Evolutionary conservation across 1,140 invertebrate genomes (phyloP), one percentile per base, ranked within the genome.

Genomic region (Homarus americanus): DNA sequence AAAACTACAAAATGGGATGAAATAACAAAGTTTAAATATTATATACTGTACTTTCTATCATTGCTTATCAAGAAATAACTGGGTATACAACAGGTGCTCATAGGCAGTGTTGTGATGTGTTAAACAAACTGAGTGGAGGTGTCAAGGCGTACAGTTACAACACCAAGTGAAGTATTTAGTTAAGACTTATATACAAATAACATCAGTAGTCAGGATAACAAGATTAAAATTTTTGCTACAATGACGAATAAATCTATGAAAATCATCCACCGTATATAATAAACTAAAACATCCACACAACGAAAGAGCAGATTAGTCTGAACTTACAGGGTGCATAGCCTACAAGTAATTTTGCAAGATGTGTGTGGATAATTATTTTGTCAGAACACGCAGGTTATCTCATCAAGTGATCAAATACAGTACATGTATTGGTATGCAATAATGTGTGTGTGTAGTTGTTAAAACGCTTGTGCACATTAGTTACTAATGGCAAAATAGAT

Each of bases 321-420:
- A 69, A 69, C 63, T 69, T 69, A 69, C 63, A 69, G 63, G 63
- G 63, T 69, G 63, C 63, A 69, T 69, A 69, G 63, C 63, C 63
- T 32, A 69, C 17, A 69, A 69, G 63, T 69, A 69, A 63, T 32
- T 69, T 32, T 32, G 63, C 63, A 69, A 32, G 63, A 69, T 32
- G 63, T 69, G 5, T 69, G 63, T 69, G 32, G 17, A 32, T 28
- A 69, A 10, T 69, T 49, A 7, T 49, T 32, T 69, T 32, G 7
- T 69, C 63, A 10, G n/a, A 32, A 32, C 9, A 69, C n/a, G 12
- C 10, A 24, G 7, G 63, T 9, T 69, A 32, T 69, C n/a, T 32
- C 5, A 32, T 69, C n/a, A 69, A 28, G 5, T 32, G n/a, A 32
- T 32, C 63, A 69, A 32, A 28, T 69, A 32, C 32, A 58, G 53